These are phyloP conservation scores for Phyllopteryx taeniolatus DNA, from an alignment of 2,113 vertebrate species.

Conservation along the genomic window DNA sequence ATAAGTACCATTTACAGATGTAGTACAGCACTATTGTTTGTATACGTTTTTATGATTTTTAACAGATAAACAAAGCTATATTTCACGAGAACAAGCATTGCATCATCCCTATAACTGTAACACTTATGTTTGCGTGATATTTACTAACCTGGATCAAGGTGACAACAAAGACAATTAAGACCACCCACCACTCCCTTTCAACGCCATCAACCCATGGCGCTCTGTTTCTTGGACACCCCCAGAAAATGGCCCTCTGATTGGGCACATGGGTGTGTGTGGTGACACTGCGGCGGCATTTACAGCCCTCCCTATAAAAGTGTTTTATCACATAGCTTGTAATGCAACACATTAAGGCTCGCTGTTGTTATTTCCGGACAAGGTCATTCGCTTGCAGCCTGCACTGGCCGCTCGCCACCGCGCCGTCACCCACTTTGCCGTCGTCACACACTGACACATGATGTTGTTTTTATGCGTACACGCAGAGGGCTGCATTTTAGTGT, in stretches of 20 bases:
- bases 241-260: constrained; percentile 56
- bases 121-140: constrained; percentile 8
- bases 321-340: constrained; percentile 80
- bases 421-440: neutral
- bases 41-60: neutral
- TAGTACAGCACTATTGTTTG: neutral
- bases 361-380: constrained; percentile 78
- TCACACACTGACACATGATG: constrained; percentile 9
- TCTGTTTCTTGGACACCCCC: constrained; percentile 31
- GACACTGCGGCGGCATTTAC: constrained; percentile 63
- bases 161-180: constrained; percentile 59
- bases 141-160: constrained; percentile 53
- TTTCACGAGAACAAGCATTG: neutral
- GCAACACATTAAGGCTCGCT: constrained; percentile 76
- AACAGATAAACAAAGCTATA: neutral
- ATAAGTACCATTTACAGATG: neutral
- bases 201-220: neutral
- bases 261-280: constrained; percentile 41
- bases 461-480: constrained; percentile 40
- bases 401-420: neutral
- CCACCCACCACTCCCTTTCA: neutral
- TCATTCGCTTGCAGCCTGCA: constrained; percentile 65
- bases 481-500: constrained; percentile 12
- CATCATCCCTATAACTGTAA: neutral
- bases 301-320: constrained; percentile 74